A percentile compares a stretch with the other conserved stretches of the same genome.
phyloP scores from a whole-genome alignment of 1,140 invertebrate species.

The Polypedilum pembai region DNA sequence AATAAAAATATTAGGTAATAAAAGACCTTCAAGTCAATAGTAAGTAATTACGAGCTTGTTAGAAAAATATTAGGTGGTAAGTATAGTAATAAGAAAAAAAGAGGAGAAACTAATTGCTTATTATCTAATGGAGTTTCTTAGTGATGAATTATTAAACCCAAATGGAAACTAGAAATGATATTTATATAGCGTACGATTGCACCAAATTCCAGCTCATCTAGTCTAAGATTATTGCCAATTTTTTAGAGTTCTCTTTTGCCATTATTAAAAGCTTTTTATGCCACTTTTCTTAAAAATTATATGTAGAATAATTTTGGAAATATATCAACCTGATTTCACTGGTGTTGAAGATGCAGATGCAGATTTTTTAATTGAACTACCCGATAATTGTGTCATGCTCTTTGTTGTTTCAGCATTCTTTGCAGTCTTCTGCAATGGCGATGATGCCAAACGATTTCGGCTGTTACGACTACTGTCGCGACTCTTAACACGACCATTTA shows the following conservation, averaged over 20 bases:
- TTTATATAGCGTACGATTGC: not conserved
- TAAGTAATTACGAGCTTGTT: no score
- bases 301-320: not conserved
- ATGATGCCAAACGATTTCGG: conserved; percentile 22
- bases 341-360: conserved; percentile 31
- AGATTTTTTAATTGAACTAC: not conserved
- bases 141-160: no score
- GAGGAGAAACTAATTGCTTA: no score
- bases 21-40: no score
- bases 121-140: no score
- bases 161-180: no score
- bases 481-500: conserved; percentile 42
- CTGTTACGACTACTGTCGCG: not conserved
- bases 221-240: not conserved
- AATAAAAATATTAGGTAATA: no score
- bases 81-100: no score
- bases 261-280: conserved; percentile 1
- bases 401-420: conserved; percentile 38
- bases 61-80: no score
- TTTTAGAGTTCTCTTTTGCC: not conserved
- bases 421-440: conserved; percentile 31
- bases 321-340: not conserved
- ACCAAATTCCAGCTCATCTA: not conserved
- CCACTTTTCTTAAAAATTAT: no score
- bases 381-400: conserved; percentile 39